These are phyloP conservation scores for Drosophila oshimai DNA, from an alignment of 1,140 invertebrate species.

Conservation along the genomic window DNA sequence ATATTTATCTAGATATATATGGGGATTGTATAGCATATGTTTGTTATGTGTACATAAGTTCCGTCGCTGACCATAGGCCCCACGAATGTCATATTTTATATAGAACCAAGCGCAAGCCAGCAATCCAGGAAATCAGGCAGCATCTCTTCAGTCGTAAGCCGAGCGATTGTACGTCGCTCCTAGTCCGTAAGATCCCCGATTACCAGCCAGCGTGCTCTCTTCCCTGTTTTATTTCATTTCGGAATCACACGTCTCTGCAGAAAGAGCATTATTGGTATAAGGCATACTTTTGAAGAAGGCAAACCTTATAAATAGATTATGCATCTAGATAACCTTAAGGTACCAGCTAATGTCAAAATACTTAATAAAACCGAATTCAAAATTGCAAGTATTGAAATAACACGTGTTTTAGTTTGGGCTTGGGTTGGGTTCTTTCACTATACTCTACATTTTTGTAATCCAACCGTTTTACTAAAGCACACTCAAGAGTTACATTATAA, in stretches of 20 bases:
- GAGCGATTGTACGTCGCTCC: neutral
- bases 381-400: slow-evolving; percentile 57
- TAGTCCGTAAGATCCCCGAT: slow-evolving; percentile 8
- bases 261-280: slow-evolving; percentile 25
- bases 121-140: slow-evolving; percentile 33
- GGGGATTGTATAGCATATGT: slow-evolving; percentile 23
- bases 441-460: too few species aligned
- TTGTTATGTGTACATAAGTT: slow-evolving; percentile 64
- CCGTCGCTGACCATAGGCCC: slow-evolving; percentile 6
- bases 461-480: too few species aligned
- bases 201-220: slow-evolving; percentile 13
- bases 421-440: too few species aligned
- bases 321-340: slow-evolving; percentile 54
- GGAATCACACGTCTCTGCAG: neutral
- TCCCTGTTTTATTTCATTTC: neutral
- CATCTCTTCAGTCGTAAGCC: slow-evolving; percentile 36
- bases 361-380: slow-evolving; percentile 71
- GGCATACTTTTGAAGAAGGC: slow-evolving; percentile 41
- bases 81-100: slow-evolving; percentile 19
- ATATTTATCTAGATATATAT: slow-evolving; percentile 19
- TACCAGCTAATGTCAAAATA: slow-evolving; percentile 66
- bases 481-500: too few species aligned
- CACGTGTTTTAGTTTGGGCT: neutral
- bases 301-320: slow-evolving; percentile 47
- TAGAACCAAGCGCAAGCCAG: slow-evolving; percentile 3